These are phyloP conservation scores for Phengaris arion DNA, from an alignment of 2,888 invertebrate species.

Conservation along the genomic window DNA sequence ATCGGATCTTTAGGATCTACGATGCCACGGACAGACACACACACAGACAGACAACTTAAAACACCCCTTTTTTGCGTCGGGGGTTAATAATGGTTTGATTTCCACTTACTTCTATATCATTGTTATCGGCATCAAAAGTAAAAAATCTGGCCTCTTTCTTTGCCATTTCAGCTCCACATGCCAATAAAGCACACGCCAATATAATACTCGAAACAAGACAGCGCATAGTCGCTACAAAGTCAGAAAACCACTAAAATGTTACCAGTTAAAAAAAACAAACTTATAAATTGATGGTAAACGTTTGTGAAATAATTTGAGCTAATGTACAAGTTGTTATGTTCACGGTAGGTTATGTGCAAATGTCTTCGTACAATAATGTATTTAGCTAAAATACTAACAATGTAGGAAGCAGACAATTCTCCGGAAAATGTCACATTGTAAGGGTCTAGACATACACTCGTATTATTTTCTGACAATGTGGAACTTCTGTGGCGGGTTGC, in stretches of 20 bases:
- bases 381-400: slow-evolving; percentile 17
- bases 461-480: neutral
- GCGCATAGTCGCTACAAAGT: neutral
- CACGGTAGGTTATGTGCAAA: slow-evolving; percentile 3
- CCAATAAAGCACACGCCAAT: slow-evolving; percentile 44
- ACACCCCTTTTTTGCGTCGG: too few relatives aligned
- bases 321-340: neutral
- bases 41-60: too few relatives aligned
- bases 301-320: slow-evolving; percentile 16
- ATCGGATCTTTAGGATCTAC: too few relatives aligned
- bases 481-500: too few relatives aligned
- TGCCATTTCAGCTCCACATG: slow-evolving; percentile 43
- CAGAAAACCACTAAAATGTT: neutral
- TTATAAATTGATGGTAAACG: neutral
- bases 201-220: slow-evolving; percentile 26
- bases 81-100: neutral
- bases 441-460: neutral
- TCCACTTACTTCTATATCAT: slow-evolving; percentile 77
- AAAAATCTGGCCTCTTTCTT: slow-evolving; percentile 66
- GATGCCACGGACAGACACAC: too few relatives aligned
- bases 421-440: neutral
- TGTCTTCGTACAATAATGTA: neutral
- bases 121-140: slow-evolving; percentile 76
- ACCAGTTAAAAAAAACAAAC: neutral
- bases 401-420: neutral